Conservation (phyloP, 1,140 invertebrate species). For the Drosophila pruinosa region DNA sequence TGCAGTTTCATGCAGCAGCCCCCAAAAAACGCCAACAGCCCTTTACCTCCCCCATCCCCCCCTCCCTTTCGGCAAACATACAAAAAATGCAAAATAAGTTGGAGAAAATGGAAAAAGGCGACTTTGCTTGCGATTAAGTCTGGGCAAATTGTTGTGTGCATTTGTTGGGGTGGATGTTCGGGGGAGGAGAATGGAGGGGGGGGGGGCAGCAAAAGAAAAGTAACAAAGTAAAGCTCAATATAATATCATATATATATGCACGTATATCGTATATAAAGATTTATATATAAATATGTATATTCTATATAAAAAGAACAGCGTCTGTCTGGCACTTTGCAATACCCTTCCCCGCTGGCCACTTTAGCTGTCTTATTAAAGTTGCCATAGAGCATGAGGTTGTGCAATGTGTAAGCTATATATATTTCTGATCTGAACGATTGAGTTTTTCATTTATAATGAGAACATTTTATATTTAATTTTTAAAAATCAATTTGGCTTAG, state of each 20-base stretch:
- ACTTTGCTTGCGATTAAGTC: constrained; percentile 24
- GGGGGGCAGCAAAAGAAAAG: constrained; percentile 8
- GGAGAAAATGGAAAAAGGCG: neutral
- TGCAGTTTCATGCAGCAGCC: constrained; percentile 4
- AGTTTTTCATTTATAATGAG: no score
- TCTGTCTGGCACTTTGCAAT: constrained; percentile 44
- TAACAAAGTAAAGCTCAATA: constrained; percentile 45
- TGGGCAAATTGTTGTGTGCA: constrained; percentile 34
- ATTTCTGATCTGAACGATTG: no score
- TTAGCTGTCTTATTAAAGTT: no score
- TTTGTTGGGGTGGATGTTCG: neutral
- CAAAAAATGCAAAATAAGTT: neutral
- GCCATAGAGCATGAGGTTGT: no score
- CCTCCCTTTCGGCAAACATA: no score
- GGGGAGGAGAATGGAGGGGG: neutral
- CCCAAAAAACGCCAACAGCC: neutral
- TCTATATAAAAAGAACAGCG: constrained; percentile 55
- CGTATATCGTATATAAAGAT: constrained; percentile 11
- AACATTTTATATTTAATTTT: no score
- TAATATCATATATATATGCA: constrained; percentile 32
- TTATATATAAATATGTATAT: neutral
- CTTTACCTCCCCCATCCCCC: no score
- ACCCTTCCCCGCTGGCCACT: constrained; percentile 4
- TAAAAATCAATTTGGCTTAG: no score
- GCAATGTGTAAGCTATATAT: no score